Evolutionary conservation across 1,140 invertebrate species (phyloP), one percentile per base, ranked within the genome.

Genomic region (Cylas formicarius): DNA sequence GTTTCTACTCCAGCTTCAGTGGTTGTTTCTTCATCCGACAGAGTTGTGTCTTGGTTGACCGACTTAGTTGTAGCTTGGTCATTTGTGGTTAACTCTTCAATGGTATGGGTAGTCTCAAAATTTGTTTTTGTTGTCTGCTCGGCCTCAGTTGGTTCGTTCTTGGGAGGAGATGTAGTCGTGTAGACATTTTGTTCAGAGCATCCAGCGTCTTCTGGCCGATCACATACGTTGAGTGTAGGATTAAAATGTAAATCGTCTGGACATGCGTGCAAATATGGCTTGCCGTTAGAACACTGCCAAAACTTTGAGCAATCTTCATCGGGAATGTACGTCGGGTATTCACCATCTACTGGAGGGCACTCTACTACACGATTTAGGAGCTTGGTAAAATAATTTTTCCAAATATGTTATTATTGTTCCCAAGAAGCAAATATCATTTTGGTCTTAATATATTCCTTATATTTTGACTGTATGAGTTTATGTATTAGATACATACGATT

Each of bases 211-310:
- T 45, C 2, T 1, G 61, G 63, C 66, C 67, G 78, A 55, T 78
- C 77, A 52, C 77, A 80, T 4, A 70, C 61, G 48, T 66, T 60
- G 1, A 64, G 47, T 3, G 50, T 21, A 4, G 67, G 50, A 52
- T 78, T 75, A 58, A 77, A 79, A 38, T 71, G 67, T 0, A 78
- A 57, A 3, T 60, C 67, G 1, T 48, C 32, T 1, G 71, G 68
- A 50, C 78, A 80, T 3, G 36, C 4, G 52, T 67, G 65, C 7
- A 64, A 51, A 18, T 71, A 61, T 2, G 72, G 62, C 13, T 53
- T 29, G 1, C 72, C 72, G 6, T 57, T 63, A 1, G 67, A 61
- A 48, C 79, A 81, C 18, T 71, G 64, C 52, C 73, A 80, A 52
- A 74, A 81, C 37, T 64, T 70, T 2, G 58, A 50, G 48, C 78